Evolutionary conservation across 2,113 vertebrate species (phyloP), one percentile per base, ranked within the genome.

Genomic region (Mesocricetus auratus): DNA sequence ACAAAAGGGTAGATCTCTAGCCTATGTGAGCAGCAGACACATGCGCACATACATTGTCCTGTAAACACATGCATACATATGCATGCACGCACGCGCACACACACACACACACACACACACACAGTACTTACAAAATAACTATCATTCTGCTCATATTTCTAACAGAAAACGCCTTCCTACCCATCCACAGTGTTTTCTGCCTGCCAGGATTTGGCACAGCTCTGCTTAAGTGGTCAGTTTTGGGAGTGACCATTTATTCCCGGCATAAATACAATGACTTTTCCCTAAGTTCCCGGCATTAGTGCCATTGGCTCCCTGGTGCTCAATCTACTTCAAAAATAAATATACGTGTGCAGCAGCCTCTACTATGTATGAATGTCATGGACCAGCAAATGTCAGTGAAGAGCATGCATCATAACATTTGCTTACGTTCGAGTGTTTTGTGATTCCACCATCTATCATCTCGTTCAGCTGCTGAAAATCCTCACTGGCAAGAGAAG

Each of bases 401-500:
- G 69, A 95, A 94, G 94, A 94, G 96, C 69, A 73, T 83, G 89
- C 24, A 95, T 29, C 11, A 24, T 21, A 95, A 90, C 53, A 36
- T 53, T 95, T 94, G 78, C 91, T 94, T 94, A 69, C 88, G 83
- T 92, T 92, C 95, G 93, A 96, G 87, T 71, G 83, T 92, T 96
- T 89, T 93, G 91, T 75, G 95, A 58, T 60, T 42, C 91, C 33
- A 93, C 13, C 96, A 97, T 97, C 89, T 97, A 97, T 97, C 86
- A 96, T 77, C 66, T 82, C 85, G 79, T 92, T 95, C 91, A 91
- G 85, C 93, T 90, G 94, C 96, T 24, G 1, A 86, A 93, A 95
- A 96, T 90, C 94, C 78, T 97, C 97, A 91, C 94, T 96, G 21
- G 96, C 90, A 97, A 97, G 94, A 91, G 97, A 95, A 96, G 81